phyloP scores from a whole-genome alignment of 2,113 vertebrate genomes.

The Mellivora capensis region DNA sequence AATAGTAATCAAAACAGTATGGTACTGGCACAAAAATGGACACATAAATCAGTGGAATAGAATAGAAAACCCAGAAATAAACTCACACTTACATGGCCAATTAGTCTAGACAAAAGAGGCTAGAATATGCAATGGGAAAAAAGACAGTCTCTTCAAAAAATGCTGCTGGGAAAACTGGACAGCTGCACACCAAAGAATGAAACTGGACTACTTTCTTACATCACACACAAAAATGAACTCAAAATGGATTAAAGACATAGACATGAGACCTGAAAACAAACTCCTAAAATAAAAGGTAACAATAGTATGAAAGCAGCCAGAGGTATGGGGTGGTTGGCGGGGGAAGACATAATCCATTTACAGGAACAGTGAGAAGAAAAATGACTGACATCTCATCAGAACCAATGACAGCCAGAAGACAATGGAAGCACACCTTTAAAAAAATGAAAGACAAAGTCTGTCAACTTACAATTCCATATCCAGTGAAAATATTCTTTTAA shows the following conservation, averaged over 20 bases:
- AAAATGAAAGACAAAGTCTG: not conserved
- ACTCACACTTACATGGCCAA: not conserved
- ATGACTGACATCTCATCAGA: not conserved
- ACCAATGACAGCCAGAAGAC: not conserved
- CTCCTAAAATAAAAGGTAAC: not conserved
- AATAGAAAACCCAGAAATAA: not conserved
- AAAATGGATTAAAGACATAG: not conserved
- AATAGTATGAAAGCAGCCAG: too few relatives aligned
- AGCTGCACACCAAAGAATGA: not conserved
- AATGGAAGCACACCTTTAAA: not conserved
- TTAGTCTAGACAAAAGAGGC: not conserved
- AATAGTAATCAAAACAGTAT: not conserved
- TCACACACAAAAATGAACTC: not conserved
- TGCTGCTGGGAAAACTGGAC: not conserved
- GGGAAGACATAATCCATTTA: not conserved
- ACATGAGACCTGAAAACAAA: not conserved
- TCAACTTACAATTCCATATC: not conserved
- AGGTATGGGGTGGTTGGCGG: too few relatives aligned
- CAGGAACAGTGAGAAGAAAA: not conserved
- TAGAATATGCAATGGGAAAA: not conserved
- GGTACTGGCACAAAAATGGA: not conserved
- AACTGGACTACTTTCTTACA: not conserved
- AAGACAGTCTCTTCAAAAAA: not conserved
- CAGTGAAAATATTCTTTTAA: not conserved
- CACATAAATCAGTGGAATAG: not conserved